Percentiles rank a stretch among this genome's conserved stretches.
Conservation (phyloP, 2,888 invertebrate species). For the Biston stratarius region DNA sequence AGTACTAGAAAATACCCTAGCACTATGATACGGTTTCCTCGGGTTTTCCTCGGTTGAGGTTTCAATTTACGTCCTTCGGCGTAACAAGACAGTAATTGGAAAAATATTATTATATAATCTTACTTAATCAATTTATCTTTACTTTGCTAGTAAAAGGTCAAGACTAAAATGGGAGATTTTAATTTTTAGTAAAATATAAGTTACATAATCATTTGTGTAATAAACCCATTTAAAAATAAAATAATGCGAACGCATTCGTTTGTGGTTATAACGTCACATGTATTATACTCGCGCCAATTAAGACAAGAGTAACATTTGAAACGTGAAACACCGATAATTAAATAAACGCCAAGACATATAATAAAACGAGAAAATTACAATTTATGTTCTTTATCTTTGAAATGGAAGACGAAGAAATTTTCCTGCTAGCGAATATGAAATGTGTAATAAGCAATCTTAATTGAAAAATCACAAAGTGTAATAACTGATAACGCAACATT, state of each 20-base stretch:
- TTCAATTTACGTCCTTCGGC: slow-evolving; percentile 12
- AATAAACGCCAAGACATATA: slow-evolving; percentile 3
- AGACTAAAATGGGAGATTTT: not conserved
- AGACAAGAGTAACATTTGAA: not conserved
- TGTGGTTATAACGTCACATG: too few relatives aligned
- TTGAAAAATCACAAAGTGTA: slow-evolving; percentile 14
- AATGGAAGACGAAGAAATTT: not conserved
- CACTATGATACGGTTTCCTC: too few relatives aligned
- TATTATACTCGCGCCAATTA: not conserved
- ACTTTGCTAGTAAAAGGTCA: slow-evolving; percentile 1
- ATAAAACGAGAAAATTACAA: not conserved
- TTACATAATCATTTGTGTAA: too few relatives aligned
- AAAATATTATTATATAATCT: not conserved
- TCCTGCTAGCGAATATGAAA: slow-evolving; percentile 13
- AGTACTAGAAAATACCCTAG: too few relatives aligned
- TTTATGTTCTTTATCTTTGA: slow-evolving; percentile 12
- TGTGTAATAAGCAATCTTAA: slow-evolving; percentile 12
- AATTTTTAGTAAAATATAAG: too few relatives aligned
- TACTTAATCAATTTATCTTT: slow-evolving; percentile 4
- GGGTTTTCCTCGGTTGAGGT: too few relatives aligned
- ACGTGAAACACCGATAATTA: not conserved
- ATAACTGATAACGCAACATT: not conserved
- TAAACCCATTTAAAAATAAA: too few relatives aligned
- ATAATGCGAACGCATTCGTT: too few relatives aligned
- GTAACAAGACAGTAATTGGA: not conserved